Base-by-base conservation (phyloP, 2,888 invertebrate species). In the Notocelia uddmanniana region DNA sequence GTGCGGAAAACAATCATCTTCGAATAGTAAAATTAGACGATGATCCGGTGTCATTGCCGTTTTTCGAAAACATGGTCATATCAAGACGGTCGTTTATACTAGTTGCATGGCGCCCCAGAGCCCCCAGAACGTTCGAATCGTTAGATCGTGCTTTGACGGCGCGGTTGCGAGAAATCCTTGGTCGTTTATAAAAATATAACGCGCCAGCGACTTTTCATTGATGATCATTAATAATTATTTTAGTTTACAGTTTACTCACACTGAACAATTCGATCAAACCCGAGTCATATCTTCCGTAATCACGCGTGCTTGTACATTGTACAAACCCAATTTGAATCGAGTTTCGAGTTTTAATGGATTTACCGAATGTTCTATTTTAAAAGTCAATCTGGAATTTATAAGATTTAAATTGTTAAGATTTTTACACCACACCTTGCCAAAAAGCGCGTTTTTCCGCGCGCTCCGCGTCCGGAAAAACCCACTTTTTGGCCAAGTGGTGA, bases 61-160 rank as follows among this genome's bases (percentile, higher is more conserved):
- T 45, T 45, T n/a, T n/a, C 45, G 1, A 15, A 15, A 41, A 45
- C 2, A 8, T 45, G 6, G n/a, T n/a, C n/a, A 45, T n/a, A 8
- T 45, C 45, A 45, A n/a, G n/a, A 3, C 45, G n/a, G 2, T 6
- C 45, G n/a, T n/a, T 45, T n/a, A 6, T n/a, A n/a, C 45, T 6
- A 45, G n/a, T 45, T 1, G 19, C 41, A 59, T 59, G 21, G 21
- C 31, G n/a, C n/a, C 77, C 77, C 72, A 75, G 75, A 72, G 72
- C 69, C 58, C 73, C 73, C 78, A 81, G 83, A 79, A 82, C 78
- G 79, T 80, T 72, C 73, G 78, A 77, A 82, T 81, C 79, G 74
- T 78, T 73, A 68, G 77, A 68, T 77, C 77, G 79, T 76, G 54
- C 75, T 77, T 76, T 78, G 76, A 76, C 79, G 80, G 77, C 76